Percentiles rank a stretch among this genome's conserved stretches.
Conservation (phyloP, 2,888 invertebrate genomes). For the Apeira syringaria region DNA sequence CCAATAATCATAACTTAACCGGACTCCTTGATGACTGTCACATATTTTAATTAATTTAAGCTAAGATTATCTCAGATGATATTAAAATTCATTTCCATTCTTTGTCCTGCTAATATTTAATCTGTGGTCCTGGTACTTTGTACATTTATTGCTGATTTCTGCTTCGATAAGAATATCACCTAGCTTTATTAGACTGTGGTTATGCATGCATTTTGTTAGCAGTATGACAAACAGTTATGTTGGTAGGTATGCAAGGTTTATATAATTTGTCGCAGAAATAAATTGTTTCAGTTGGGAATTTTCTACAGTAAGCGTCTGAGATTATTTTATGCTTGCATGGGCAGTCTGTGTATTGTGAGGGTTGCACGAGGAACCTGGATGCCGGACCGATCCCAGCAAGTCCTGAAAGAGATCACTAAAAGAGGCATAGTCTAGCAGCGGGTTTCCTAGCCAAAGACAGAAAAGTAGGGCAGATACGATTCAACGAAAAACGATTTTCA, state of each 20-base stretch:
- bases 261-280: neutral
- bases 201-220: slow-evolving; percentile 2
- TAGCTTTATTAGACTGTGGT: slow-evolving; percentile 10
- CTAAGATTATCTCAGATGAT: slow-evolving; percentile 13
- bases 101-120: slow-evolving; percentile 5
- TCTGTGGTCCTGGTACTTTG: slow-evolving; percentile 1
- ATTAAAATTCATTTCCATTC: slow-evolving; percentile 17
- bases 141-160: slow-evolving; percentile 19
- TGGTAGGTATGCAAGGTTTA: neutral
- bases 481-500: no score
- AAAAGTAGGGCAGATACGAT: no score
- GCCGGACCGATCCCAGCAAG: no score
- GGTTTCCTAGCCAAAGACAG: no score
- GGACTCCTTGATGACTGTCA: slow-evolving; percentile 7
- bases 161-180: slow-evolving; percentile 15
- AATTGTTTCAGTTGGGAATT: no score
- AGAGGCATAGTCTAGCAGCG: no score
- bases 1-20: slow-evolving; percentile 10
- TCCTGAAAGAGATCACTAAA: no score
- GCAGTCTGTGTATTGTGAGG: no score
- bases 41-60: slow-evolving; percentile 17
- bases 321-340: no score
- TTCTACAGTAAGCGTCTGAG: no score
- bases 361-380: no score
- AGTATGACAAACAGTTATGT: slow-evolving; percentile 1